Percentiles rank a stretch among this genome's conserved stretches.
Conservation (phyloP, 2,113 vertebrate species). For the Salvator merianae region DNA sequence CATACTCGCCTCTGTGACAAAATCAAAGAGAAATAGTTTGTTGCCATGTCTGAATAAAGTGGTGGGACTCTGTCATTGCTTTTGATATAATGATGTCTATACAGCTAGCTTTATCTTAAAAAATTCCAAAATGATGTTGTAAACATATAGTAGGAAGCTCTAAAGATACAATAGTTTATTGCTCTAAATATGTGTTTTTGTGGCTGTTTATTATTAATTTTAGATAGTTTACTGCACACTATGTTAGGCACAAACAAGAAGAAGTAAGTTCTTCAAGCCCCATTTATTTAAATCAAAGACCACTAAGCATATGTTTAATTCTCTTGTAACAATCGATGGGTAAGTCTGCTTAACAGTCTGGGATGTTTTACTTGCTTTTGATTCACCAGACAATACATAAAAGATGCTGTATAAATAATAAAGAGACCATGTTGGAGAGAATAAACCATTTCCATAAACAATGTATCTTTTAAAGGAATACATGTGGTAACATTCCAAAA, state of each 20-base stretch:
- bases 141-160: not conserved
- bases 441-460: not conserved
- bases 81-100: not conserved
- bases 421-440: not conserved
- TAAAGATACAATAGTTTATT: too few species aligned
- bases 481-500: not conserved
- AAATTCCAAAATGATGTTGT: not conserved
- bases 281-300: not conserved
- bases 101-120: not conserved
- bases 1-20: too few species aligned
- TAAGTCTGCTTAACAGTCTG: not conserved
- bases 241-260: not conserved
- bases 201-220: not conserved
- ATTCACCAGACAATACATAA: not conserved
- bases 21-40: too few species aligned
- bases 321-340: not conserved
- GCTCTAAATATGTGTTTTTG: not conserved
- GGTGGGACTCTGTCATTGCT: too few species aligned
- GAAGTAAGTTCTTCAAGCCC: not conserved
- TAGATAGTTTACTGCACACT: not conserved
- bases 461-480: not conserved
- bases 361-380: not conserved
- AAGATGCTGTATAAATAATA: not conserved
- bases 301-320: not conserved
- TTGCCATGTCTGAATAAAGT: too few species aligned